Evolutionary conservation across 2,888 invertebrate genomes (phyloP).

Genomic region (Drosophila pseudotalamancana): DNA sequence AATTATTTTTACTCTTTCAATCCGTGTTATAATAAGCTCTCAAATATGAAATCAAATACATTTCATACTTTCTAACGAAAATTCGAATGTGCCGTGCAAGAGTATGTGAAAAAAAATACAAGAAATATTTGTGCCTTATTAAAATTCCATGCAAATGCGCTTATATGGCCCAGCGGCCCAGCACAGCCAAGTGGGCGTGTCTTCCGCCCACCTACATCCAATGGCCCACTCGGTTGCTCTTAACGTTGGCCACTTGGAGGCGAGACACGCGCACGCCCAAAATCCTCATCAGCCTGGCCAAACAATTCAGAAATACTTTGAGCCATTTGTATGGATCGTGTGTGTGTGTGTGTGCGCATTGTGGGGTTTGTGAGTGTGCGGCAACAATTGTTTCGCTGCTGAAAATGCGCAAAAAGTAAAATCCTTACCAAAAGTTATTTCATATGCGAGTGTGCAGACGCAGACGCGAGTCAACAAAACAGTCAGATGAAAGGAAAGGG

Average conservation of each 20-base stretch:
- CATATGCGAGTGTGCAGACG: constrained; percentile 58
- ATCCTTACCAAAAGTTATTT: constrained; percentile 72
- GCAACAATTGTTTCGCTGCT: constrained; percentile 71
- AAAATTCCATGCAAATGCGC: constrained; percentile 78
- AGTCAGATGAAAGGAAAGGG: constrained; percentile 13
- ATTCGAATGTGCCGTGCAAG: constrained; percentile 10
- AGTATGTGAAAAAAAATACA: constrained; percentile 6
- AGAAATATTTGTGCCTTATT: constrained; percentile 60
- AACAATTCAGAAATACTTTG: constrained; percentile 41
- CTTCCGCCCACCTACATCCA: background rate
- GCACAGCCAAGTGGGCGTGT: constrained; percentile 37
- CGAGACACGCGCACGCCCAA: constrained; percentile 43
- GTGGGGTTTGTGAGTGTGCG: constrained; percentile 42
- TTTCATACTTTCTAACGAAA: constrained; percentile 3
- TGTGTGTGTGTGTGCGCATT: constrained; percentile 5
- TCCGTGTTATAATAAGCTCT: background rate
- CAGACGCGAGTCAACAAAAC: constrained; percentile 42
- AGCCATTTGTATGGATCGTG: constrained; percentile 21
- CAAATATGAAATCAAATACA: background rate
- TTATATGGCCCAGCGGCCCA: constrained; percentile 60
- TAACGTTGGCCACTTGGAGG: constrained; percentile 48
- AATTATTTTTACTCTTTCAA: too few species aligned
- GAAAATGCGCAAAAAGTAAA: constrained; percentile 58
- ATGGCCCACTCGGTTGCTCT: constrained; percentile 15
- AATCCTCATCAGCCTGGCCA: constrained; percentile 49